A percentile compares a stretch with the other conserved stretches of the same genome.
These are phyloP conservation scores for Poecilus cupreus DNA, from an alignment of 2,888 invertebrate genomes.

Conservation along the genomic window DNA sequence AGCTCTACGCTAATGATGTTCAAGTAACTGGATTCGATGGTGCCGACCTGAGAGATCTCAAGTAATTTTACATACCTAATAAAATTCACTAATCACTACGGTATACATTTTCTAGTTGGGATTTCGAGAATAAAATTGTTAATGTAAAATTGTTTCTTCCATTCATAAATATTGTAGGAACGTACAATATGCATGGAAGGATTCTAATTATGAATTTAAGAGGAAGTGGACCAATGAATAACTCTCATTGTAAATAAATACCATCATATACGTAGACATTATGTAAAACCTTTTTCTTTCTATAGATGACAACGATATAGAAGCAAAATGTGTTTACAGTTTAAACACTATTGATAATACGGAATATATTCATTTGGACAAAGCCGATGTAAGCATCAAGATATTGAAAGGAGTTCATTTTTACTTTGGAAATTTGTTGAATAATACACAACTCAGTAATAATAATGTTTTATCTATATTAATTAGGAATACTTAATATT, in stretches of 20 bases:
- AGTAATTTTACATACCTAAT: conserved; percentile 14
- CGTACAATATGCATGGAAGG: conserved; percentile 41
- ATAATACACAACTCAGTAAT: conserved; percentile 40
- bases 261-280: too few species aligned
- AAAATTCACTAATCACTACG: too few species aligned
- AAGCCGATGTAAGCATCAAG: neutral
- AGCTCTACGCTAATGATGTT: conserved; percentile 13
- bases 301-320: neutral
- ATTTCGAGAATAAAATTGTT: conserved; percentile 10
- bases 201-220: conserved; percentile 46
- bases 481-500: neutral
- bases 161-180: neutral
- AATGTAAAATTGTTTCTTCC: neutral
- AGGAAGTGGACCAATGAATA: conserved; percentile 44
- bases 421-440: conserved; percentile 33
- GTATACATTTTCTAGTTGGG: too few species aligned
- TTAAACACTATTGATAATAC: neutral
- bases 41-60: neutral
- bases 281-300: too few species aligned
- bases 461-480: neutral
- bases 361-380: neutral
- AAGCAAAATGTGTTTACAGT: neutral
- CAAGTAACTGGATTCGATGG: conserved; percentile 14
- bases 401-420: neutral
- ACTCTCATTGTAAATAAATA: conserved; percentile 8